These are phyloP conservation scores for Netelia virgata DNA, from an alignment of 2,888 invertebrate species.

Conservation along the genomic window DNA sequence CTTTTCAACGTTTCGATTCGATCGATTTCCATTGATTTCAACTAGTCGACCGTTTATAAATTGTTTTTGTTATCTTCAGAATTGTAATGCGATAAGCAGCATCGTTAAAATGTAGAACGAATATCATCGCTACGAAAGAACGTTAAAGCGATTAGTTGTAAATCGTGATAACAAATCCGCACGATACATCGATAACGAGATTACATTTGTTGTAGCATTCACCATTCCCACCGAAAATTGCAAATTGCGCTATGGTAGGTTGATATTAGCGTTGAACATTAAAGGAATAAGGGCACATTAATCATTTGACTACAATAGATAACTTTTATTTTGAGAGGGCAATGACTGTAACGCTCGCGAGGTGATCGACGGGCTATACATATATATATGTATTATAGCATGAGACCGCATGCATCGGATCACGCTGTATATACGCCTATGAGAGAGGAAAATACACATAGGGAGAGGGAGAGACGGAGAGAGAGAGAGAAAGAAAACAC, in stretches of 20 bases:
- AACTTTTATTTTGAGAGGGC: conserved; percentile 49
- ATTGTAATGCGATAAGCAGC: no score
- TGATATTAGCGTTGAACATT: conserved; percentile 30
- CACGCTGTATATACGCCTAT: conserved; percentile 28
- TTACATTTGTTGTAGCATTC: conserved; percentile 4
- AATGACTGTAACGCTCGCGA: conserved; percentile 37
- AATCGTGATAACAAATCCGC: not conserved
- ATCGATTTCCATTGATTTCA: no score
- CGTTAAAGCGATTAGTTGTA: not conserved
- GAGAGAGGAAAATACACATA: conserved; percentile 23
- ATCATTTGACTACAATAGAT: conserved; percentile 36
- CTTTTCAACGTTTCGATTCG: no score
- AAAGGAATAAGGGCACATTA: conserved; percentile 30
- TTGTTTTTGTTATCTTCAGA: no score
- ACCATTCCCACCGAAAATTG: not conserved
- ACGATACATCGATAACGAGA: conserved; percentile 7
- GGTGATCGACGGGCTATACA: conserved; percentile 27
- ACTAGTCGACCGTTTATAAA: no score
- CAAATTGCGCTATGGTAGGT: conserved; percentile 7
- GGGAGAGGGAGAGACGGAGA: conserved; percentile 35
- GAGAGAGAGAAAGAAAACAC: conserved; percentile 45
- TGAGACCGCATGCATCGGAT: conserved; percentile 34
- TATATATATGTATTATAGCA: conserved; percentile 5
- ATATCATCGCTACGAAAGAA: no score
- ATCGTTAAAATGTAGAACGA: no score